phyloP scores from a whole-genome alignment of 2,888 invertebrate species.

The Ichneumoninae sp. region DNA sequence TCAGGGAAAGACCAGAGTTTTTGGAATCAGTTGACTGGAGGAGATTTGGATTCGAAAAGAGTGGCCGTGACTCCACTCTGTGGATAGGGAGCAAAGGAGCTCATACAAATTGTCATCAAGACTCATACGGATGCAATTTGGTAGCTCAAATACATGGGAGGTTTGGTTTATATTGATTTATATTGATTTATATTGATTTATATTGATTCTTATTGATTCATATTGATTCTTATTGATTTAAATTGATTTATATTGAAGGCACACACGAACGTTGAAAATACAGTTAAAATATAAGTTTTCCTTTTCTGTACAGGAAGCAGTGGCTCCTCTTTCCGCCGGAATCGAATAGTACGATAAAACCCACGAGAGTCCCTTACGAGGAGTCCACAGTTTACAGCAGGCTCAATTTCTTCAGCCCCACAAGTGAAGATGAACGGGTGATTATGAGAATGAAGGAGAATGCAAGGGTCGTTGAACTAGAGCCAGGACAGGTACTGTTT shows the following conservation, averaged over 20 bases:
- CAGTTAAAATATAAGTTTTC: slow-evolving; percentile 20
- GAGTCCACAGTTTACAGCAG: slow-evolving; percentile 97
- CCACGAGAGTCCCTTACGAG: slow-evolving; percentile 96
- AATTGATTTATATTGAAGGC: neutral
- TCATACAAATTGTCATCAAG: slow-evolving; percentile 97
- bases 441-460: slow-evolving; percentile 82
- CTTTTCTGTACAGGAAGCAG: slow-evolving; percentile 88
- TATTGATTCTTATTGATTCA: neutral
- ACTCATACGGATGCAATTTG: slow-evolving; percentile 97
- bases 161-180: slow-evolving; percentile 84
- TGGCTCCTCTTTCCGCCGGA: slow-evolving; percentile 97
- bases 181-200: neutral
- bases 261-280: neutral
- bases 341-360: slow-evolving; percentile 87
- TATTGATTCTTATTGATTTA: neutral
- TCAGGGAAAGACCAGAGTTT: slow-evolving; percentile 86
- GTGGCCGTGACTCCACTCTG: slow-evolving; percentile 90
- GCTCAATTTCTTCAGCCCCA: slow-evolving; percentile 91
- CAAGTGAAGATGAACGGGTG: slow-evolving; percentile 85
- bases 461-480: slow-evolving; percentile 88
- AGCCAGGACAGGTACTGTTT: slow-evolving; percentile 94
- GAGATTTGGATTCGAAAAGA: slow-evolving; percentile 90
- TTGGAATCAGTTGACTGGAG: slow-evolving; percentile 88
- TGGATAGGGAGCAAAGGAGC: slow-evolving; percentile 96
- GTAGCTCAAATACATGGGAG: slow-evolving; percentile 95